Conservation (phyloP, 2,113 vertebrate genomes). For the Oreochromis niloticus region DNA sequence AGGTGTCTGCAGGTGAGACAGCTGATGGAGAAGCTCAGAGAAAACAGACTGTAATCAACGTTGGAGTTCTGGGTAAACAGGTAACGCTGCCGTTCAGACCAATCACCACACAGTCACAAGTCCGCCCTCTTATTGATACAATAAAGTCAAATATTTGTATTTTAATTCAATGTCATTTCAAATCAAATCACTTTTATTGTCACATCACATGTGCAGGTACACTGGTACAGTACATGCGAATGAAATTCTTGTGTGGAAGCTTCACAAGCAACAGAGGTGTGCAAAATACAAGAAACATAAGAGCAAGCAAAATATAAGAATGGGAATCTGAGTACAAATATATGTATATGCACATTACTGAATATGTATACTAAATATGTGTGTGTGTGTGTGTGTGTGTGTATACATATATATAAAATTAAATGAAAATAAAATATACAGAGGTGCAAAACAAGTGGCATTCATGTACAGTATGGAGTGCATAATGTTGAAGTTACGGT, state of each 20-base stretch:
- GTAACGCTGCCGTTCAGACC: not conserved
- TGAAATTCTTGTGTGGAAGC: not conserved
- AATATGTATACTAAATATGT: not conserved
- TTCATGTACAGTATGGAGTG: not conserved
- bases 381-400: not conserved
- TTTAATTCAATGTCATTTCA: not conserved
- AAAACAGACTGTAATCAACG: not conserved
- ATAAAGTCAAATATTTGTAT: not conserved
- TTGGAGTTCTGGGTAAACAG: not conserved
- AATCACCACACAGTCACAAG: not conserved
- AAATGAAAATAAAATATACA: not conserved
- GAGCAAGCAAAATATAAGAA: not conserved
- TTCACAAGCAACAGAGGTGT: not conserved
- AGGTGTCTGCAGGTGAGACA: not conserved
- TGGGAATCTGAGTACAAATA: not conserved
- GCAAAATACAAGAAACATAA: not conserved
- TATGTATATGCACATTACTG: not conserved
- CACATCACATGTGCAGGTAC: not conserved
- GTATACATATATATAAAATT: not conserved
- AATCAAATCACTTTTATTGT: not conserved
- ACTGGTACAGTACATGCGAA: not conserved
- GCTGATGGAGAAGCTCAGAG: not conserved
- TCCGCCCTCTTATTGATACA: not conserved
- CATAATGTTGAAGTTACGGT: not conserved
- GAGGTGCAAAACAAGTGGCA: not conserved